Base-by-base conservation (phyloP, 2,113 vertebrate species). In the Zosterops borbonicus region DNA sequence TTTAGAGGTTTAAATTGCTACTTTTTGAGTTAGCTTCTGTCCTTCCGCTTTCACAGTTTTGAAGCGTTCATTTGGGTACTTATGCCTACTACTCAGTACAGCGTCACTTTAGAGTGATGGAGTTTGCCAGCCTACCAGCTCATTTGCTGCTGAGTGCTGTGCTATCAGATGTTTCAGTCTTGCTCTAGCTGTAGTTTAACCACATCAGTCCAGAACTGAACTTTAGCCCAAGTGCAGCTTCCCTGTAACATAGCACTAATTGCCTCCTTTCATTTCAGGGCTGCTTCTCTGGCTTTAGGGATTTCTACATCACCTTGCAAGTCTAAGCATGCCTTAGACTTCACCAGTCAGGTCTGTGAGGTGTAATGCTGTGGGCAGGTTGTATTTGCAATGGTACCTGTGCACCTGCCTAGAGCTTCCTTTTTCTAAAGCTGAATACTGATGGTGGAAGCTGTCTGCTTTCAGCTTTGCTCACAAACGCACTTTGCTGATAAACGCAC, bases 401-500 rank as follows among this genome's bases (percentile, higher is more conserved):
- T 65, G 83, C 63, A 53, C 5, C 37, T 74, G 41, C 44, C 65
- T 46, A 58, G 82, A 85, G 41, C 63, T 75, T 82, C 11, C n/a
- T 18, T 74, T 85, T 79, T 63, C 42, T 64, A 24, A 80, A 86
- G 47, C 12, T 67, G 50, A 70, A n/a, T 27, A 29, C 25, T 33
- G 39, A 28, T 46, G 74, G 79, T 62, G 79, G 64, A 88, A 94
- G 53, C 64, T 62, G 24, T 8, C 46, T 37, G 71, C 60, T 65
- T 77, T 84, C 47, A 47, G 2, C 23, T 83, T 62, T 39, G 52
- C 86, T 87, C 55, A 60, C 73, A 75, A 52, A 53, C 0, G 4
- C 86, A 78, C 89, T 90, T 96, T 92, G 86, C 86, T 92, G 71
- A 75, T 47, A 52, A 83, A 90, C 0, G 9, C 94, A 94, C 90